These are phyloP conservation scores for Gavialis gangeticus DNA, from an alignment of 2,113 vertebrate genomes.

Conservation along the genomic window DNA sequence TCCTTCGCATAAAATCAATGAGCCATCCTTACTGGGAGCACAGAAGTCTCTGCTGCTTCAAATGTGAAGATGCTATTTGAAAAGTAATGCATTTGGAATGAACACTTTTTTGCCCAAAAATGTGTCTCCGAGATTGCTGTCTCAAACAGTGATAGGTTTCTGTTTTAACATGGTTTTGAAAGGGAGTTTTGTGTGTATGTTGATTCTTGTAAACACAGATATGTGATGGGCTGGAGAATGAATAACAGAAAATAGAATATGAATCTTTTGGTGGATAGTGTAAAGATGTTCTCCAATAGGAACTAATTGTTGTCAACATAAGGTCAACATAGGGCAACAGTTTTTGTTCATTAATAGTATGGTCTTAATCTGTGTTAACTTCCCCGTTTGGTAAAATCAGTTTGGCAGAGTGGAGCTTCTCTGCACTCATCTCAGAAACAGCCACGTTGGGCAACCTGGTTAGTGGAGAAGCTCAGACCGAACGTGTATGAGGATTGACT, in stretches of 20 bases:
- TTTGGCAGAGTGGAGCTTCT: not conserved
- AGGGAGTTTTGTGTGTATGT: not conserved
- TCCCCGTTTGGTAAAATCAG: not conserved
- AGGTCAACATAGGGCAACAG: not conserved
- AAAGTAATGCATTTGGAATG: not conserved
- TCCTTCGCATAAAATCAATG: not conserved
- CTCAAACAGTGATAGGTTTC: not conserved
- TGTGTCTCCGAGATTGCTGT: not conserved
- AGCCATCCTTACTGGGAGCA: accelerated
- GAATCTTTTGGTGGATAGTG: not conserved
- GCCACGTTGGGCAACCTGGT: not conserved
- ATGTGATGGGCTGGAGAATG: too few species aligned
- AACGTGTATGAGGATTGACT: not conserved
- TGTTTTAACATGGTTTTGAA: not conserved
- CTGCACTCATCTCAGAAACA: not conserved
- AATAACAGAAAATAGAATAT: too few species aligned
- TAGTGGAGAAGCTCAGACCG: not conserved
- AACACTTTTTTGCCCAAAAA: not conserved
- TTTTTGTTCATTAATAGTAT: not conserved
- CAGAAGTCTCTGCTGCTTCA: not conserved
- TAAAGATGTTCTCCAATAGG: not conserved
- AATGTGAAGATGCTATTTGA: not conserved
- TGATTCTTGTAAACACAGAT: not conserved
- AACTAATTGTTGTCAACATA: not conserved
- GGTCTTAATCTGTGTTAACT: not conserved